Evolutionary conservation across 1,140 invertebrate species (phyloP), one percentile per base, ranked within the genome.

Genomic region (Rhagoletis pomonella): DNA sequence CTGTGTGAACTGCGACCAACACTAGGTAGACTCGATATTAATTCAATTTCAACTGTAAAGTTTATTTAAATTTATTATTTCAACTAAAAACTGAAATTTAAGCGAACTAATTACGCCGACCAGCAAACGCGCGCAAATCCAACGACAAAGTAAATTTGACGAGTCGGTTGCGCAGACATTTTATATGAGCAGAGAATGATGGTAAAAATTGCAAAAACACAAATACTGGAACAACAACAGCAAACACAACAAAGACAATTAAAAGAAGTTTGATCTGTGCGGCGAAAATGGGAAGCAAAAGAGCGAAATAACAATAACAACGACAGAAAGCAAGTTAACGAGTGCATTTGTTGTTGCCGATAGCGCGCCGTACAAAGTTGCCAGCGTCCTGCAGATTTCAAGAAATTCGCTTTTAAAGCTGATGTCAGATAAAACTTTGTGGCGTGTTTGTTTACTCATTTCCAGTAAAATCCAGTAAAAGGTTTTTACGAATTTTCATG

Each of bases 91-190:
- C 1, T 81, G 55, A 81, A 77, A 77, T 29, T 29, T 29, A 50
- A n/a, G 7, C 73, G 44, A 42, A 6, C 4, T 14, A 39, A 62
- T 9, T 17, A 55, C 12, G 10, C 19, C 47, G 73, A 55, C 55
- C 39, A 55, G 10, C 17, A 4, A 12, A 19, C 47, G 47, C 50
- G 5, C 4, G 19, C n/a, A 55, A 81, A 81, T 55, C n/a, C 73
- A 81, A 81, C 17, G 17, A 55, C 73, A 81, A 50, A 81, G 73
- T 81, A 81, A 81, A 9, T 81, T 81, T 19, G 9, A 55, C 50
- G 73, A 81, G 73, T 81, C 19, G 47, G 73, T 47, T 81, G 73
- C 73, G 73, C 73, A 81, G 73, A 81, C 73, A 55, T 81, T 81
- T 81, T 81, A 81, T 81, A 81, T 81, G 73, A 81, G 73, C 50